A percentile compares a stretch with the other conserved stretches of the same genome.
These are phyloP conservation scores for Monopterus albus DNA, from an alignment of 2,113 vertebrate genomes.

Conservation along the genomic window DNA sequence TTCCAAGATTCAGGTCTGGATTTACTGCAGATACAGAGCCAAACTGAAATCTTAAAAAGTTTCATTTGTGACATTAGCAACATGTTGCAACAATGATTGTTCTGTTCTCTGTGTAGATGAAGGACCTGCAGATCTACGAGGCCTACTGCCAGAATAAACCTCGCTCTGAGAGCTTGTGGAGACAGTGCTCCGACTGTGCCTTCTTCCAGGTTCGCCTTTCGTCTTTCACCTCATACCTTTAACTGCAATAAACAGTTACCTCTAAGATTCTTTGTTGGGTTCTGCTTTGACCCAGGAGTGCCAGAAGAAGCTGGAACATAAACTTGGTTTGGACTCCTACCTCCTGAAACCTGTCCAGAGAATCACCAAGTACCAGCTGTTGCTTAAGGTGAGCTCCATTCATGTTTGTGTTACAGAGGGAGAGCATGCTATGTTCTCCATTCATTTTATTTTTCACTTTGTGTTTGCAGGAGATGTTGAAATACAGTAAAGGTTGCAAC, in stretches of 20 bases:
- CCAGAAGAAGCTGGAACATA: slow-evolving; percentile 96
- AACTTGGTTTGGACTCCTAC: slow-evolving; percentile 97
- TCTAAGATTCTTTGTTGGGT: no score
- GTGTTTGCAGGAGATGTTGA: slow-evolving; percentile 90
- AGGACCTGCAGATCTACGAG: slow-evolving; percentile 97
- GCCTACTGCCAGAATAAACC: slow-evolving; percentile 99
- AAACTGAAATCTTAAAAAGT: no score
- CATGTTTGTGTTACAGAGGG: no score
- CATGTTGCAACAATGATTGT: background rate
- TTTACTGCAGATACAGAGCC: no score
- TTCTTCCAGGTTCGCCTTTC: slow-evolving; percentile 92
- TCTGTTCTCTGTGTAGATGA: slow-evolving; percentile 85
- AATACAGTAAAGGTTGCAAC: slow-evolving; percentile 94
- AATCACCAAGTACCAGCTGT: slow-evolving; percentile 97
- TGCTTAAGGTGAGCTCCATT: slow-evolving; percentile 88
- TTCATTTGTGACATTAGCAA: no score
- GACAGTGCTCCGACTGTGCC: slow-evolving; percentile 95
- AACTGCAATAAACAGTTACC: no score
- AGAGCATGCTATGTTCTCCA: background rate
- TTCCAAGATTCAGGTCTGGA: background rate
- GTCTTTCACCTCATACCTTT: background rate
- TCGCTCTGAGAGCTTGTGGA: slow-evolving; percentile 96
- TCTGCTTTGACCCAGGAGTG: slow-evolving; percentile 86
- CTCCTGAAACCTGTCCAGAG: slow-evolving; percentile 97
- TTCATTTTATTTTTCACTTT: background rate